phyloP scores from a whole-genome alignment of 92 coral and sea anemone genomes.

The Blastomussa wellsi region DNA sequence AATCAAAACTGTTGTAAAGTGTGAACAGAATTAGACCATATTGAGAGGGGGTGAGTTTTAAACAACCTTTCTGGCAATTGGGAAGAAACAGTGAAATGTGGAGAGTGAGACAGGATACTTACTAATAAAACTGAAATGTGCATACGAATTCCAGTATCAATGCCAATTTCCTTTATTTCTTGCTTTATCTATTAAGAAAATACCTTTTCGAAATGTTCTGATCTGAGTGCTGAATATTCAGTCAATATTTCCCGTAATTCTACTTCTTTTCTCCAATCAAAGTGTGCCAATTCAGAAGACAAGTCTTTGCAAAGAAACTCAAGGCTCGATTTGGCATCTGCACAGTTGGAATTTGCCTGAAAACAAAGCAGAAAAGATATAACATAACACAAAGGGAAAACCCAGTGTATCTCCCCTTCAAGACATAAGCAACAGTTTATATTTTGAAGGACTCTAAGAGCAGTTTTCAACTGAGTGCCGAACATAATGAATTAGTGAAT shows the following conservation, averaged over 20 bases:
- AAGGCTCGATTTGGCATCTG: conserved; percentile 81
- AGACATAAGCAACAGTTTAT: no score
- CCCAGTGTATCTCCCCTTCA: not conserved
- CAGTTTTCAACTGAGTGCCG: no score
- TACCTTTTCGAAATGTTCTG: conserved; percentile 98
- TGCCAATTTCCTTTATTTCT: not conserved
- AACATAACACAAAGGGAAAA: not conserved
- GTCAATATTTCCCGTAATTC: conserved; percentile 90
- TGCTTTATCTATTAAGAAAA: not conserved
- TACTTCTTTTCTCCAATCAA: conserved; percentile 90
- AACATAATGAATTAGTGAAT: no score
- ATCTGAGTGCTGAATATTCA: conserved; percentile 87
- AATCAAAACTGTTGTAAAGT: no score
- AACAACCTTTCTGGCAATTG: no score
- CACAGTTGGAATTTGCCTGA: conserved; percentile 94
- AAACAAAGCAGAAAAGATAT: not conserved
- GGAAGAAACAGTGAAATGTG: no score
- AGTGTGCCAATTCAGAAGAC: conserved; percentile 80
- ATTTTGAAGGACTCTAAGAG: no score
- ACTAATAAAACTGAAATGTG: no score
- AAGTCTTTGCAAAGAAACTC: conserved; percentile 89
- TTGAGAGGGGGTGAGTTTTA: no score
- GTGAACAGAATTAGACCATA: no score
- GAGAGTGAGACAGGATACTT: no score
- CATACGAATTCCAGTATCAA: no score